phyloP scores from a whole-genome alignment of 2,113 vertebrate species.

The Aviceda subcristata region DNA sequence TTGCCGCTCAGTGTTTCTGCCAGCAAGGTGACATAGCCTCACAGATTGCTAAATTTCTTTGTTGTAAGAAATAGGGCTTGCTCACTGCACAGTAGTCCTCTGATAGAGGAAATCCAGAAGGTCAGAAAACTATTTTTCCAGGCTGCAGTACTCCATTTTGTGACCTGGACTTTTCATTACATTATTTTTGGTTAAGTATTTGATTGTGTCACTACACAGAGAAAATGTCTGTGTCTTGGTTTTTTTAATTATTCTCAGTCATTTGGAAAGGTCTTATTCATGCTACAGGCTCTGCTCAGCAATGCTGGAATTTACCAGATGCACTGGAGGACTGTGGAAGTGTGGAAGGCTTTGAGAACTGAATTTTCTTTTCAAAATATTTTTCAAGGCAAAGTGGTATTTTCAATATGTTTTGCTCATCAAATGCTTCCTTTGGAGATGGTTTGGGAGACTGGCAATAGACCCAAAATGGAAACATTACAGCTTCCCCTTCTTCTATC shows the following conservation, averaged over 20 bases:
- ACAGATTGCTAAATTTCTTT: conserved; percentile 68
- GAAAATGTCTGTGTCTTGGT: not conserved
- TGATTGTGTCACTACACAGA: not conserved
- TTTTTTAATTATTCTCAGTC: not conserved
- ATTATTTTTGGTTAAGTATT: conserved; percentile 47
- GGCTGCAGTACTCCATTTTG: not conserved
- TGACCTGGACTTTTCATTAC: conserved; percentile 40
- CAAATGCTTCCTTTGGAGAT: not conserved
- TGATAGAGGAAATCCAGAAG: conserved; percentile 41
- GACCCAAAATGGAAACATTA: not conserved
- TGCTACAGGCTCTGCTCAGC: not conserved
- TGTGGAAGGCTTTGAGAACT: not conserved
- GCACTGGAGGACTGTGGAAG: not conserved
- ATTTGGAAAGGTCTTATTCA: not conserved
- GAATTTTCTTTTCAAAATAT: not conserved
- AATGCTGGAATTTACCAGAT: not conserved
- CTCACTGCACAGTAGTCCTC: conserved; percentile 32
- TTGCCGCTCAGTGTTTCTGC: conserved; percentile 68
- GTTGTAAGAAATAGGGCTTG: conserved; percentile 62
- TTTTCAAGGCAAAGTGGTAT: not conserved
- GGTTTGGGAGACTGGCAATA: not conserved
- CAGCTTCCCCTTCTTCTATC: not conserved
- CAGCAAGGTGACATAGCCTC: conserved; percentile 69
- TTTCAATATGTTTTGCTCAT: not conserved
- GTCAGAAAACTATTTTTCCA: conserved; percentile 33